These are phyloP conservation scores for Scaptomyza pallida DNA, from an alignment of 1,140 invertebrate genomes.

Conservation along the genomic window DNA sequence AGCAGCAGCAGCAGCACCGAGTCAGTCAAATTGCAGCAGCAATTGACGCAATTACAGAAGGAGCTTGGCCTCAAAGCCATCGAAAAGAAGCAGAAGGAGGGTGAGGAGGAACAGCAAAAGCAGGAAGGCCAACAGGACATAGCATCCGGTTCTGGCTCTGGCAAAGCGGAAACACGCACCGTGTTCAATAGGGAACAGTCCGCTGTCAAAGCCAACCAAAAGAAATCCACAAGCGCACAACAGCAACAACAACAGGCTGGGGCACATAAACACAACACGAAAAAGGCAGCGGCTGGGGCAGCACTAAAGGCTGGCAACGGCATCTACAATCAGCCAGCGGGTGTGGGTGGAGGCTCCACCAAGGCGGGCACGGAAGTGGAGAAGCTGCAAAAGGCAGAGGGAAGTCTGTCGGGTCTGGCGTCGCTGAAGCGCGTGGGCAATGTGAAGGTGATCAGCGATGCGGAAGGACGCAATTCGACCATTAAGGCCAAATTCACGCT, in stretches of 20 bases:
- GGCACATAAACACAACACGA: slow-evolving; percentile 59
- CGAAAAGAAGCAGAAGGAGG: slow-evolving; percentile 39
- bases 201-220: slow-evolving; percentile 61
- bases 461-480: slow-evolving; percentile 88
- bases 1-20: slow-evolving; percentile 43
- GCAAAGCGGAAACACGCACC: slow-evolving; percentile 75
- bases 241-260: slow-evolving; percentile 20
- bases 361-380: slow-evolving; percentile 72
- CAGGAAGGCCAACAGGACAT: slow-evolving; percentile 28
- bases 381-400: slow-evolving; percentile 87
- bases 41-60: slow-evolving; percentile 77
- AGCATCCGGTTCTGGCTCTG: slow-evolving; percentile 34
- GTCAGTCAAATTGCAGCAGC: slow-evolving; percentile 68
- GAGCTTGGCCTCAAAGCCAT: slow-evolving; percentile 74
- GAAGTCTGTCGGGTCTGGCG: slow-evolving; percentile 91
- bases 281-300: slow-evolving; percentile 53
- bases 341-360: slow-evolving; percentile 63
- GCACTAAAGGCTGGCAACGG: slow-evolving; percentile 57
- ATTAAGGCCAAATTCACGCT: slow-evolving; percentile 92
- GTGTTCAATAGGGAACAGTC: slow-evolving; percentile 54
- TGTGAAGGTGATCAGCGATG: slow-evolving; percentile 91
- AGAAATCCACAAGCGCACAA: slow-evolving; percentile 65
- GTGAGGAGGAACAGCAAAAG: slow-evolving; percentile 7
- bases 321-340: slow-evolving; percentile 73
- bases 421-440: slow-evolving; percentile 90